Evolutionary conservation across 1,140 invertebrate genomes (phyloP).

Genomic region (Luehdorfia chinensis): DNA sequence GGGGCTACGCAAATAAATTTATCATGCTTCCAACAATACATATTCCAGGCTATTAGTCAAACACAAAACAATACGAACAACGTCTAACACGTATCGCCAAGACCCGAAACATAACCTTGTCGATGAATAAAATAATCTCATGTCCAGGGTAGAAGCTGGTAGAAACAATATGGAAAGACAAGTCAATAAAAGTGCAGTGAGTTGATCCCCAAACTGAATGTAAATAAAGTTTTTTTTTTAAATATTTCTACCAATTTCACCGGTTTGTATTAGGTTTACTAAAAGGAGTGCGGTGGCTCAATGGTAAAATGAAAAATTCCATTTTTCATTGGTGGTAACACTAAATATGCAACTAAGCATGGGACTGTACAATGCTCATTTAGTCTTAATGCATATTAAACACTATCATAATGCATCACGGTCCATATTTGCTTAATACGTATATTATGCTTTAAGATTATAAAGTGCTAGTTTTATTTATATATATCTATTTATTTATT

Average conservation of each 20-base stretch:
- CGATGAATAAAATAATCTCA: constrained; percentile 72
- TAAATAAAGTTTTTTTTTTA: neutral
- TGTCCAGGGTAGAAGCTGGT: constrained; percentile 39
- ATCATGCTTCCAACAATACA: constrained; percentile 56
- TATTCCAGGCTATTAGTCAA: constrained; percentile 62
- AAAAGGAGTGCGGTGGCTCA: constrained; percentile 26
- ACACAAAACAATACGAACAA: constrained; percentile 55
- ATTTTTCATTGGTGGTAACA: constrained; percentile 34
- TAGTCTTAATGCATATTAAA: constrained; percentile 22
- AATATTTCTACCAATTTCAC: constrained; percentile 34
- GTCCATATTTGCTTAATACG: constrained; percentile 17
- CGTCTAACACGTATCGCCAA: constrained; percentile 40
- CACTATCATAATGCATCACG: constrained; percentile 11
- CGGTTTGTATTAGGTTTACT: constrained; percentile 13
- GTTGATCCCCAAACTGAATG: neutral
- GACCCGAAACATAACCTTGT: constrained; percentile 25
- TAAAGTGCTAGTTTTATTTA: too few species aligned
- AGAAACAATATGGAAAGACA: constrained; percentile 15
- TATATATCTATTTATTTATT: too few species aligned
- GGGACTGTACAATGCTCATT: constrained; percentile 42
- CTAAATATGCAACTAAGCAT: constrained; percentile 48
- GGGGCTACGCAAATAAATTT: constrained; percentile 14
- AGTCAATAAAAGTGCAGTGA: too few species aligned
- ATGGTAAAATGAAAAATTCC: constrained; percentile 29
- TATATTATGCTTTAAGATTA: constrained; percentile 3